Conservation (phyloP, 2,797 vertebrate genomes). For the Limnodromus scolopaceus region DNA sequence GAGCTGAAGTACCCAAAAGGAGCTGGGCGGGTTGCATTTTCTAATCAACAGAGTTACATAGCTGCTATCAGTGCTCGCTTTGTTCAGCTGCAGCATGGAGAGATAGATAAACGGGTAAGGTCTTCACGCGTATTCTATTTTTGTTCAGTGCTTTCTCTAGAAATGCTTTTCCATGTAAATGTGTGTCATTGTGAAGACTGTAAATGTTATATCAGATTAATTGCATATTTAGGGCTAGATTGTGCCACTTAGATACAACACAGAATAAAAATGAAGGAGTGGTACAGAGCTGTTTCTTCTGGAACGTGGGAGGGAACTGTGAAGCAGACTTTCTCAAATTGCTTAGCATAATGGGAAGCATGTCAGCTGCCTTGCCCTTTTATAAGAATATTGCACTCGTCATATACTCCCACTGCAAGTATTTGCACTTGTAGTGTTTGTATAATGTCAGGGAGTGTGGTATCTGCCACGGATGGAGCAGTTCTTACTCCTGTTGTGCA, state of each 20-base stretch:
- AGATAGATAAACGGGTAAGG: slow-evolving; percentile 99
- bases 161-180: background rate
- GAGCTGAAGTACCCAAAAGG: slow-evolving; percentile 99
- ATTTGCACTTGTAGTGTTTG: background rate
- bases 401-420: slow-evolving; percentile 14
- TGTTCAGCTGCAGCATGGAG: slow-evolving; percentile 99
- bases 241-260: background rate
- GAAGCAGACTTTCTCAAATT: slow-evolving; percentile 10
- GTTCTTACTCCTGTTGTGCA: background rate
- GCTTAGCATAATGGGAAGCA: slow-evolving; percentile 16
- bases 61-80: slow-evolving; percentile 99
- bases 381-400: background rate
- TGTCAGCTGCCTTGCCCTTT: slow-evolving; percentile 50
- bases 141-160: background rate
- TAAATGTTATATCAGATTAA: background rate
- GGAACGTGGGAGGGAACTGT: slow-evolving; percentile 46
- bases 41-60: slow-evolving; percentile 99
- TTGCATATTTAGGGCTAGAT: background rate
- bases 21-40: slow-evolving; percentile 97
- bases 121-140: background rate
- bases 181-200: background rate
- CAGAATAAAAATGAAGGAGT: background rate
- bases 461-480: background rate
- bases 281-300: background rate
- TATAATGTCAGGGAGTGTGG: background rate